Conservation (phyloP, 2,113 vertebrate species). For the Ctenodactylus gundi region DNA sequence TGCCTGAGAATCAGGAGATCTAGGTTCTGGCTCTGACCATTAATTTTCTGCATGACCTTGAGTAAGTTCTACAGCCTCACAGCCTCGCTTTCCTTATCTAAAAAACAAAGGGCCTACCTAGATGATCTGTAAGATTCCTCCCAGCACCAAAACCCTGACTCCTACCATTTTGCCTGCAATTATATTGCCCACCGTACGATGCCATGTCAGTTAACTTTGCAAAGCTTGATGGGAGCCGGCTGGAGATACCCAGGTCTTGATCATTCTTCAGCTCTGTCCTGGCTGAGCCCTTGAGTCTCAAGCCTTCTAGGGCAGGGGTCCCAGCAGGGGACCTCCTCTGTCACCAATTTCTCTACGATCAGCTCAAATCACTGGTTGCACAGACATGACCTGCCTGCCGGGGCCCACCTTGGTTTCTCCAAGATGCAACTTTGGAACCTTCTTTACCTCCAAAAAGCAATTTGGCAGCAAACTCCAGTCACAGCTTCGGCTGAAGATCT, state of each 20-base stretch:
- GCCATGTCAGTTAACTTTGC: not conserved
- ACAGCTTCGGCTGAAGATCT: not conserved
- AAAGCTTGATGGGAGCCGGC: not conserved
- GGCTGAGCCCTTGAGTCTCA: not conserved
- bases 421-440: not conserved
- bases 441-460: not conserved
- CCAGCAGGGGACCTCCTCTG: not conserved
- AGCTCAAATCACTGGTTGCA: not conserved
- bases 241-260: not conserved
- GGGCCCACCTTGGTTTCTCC: not conserved
- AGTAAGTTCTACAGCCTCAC: not conserved
- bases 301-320: not conserved
- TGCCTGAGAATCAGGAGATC: not conserved
- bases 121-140: not conserved
- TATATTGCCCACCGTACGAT: rapidly evolving
- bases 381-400: not conserved
- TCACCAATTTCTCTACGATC: not conserved
- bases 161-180: not conserved
- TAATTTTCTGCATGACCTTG: not conserved
- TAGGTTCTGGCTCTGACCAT: not conserved
- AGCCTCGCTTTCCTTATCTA: not conserved
- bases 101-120: not conserved
- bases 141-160: not conserved
- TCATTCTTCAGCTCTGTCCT: not conserved
- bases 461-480: too few relatives aligned